phyloP scores from a whole-genome alignment of 2,888 invertebrate species.

The Leptinotarsa rubiginosa region DNA sequence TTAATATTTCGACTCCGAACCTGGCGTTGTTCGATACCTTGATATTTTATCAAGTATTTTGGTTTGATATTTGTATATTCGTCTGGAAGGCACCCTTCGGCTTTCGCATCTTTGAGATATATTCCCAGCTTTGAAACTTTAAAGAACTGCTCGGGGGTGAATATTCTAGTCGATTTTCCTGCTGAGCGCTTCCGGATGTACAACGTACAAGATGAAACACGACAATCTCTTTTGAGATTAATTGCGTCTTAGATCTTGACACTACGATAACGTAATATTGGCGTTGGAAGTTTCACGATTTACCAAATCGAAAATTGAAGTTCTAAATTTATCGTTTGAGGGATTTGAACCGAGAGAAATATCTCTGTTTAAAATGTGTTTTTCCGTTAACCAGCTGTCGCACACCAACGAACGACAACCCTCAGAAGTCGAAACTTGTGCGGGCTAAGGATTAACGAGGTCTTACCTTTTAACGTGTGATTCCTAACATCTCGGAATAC shows the following conservation, averaged over 20 bases:
- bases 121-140: constrained; percentile 24
- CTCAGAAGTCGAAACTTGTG: too few relatives aligned
- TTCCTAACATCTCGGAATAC: too few relatives aligned
- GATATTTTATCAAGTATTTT: constrained; percentile 16
- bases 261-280: constrained; percentile 9
- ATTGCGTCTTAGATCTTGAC: constrained; percentile 10
- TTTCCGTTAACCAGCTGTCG: too few relatives aligned
- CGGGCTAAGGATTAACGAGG: too few relatives aligned
- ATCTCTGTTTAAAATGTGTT: too few relatives aligned
- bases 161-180: constrained; percentile 22
- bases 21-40: neutral
- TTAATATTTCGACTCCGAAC: neutral
- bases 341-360: neutral
- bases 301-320: neutral
- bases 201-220: neutral
- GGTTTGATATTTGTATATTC: constrained; percentile 19
- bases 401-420: too few relatives aligned
- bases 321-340: neutral
- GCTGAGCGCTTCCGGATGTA: constrained; percentile 12
- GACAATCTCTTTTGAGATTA: constrained; percentile 10
- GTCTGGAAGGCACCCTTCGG: neutral
- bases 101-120: constrained; percentile 20
- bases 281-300: neutral
- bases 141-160: constrained; percentile 25
- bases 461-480: too few relatives aligned